Base-by-base conservation (phyloP, 2,888 invertebrate species). In the Mythimna lalbum region DNA sequence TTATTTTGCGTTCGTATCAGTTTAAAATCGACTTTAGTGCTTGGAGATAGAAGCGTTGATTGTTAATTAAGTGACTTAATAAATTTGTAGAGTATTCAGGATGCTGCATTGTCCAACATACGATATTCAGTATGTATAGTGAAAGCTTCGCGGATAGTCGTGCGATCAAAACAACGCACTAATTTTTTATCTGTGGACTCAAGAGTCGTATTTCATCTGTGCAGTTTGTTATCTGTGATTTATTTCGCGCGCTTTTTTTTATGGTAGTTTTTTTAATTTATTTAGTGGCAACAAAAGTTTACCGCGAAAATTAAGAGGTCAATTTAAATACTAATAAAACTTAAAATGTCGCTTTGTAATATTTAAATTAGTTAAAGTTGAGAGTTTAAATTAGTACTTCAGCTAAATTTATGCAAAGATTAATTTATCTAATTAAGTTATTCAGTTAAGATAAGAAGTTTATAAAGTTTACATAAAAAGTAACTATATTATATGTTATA, bases 61-160 rank as follows among this genome's bases (percentile, higher is more conserved):
- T 4, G 12, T 10, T n/a, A 57, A 62, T 47, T 60, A 21, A 14
- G 6, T 56, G 55, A 49, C 52, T 27, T 0, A 36, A 23, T 63
- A 61, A 63, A 6, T 52, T 77, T 60, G 81, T 77, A 39, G 10
- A 57, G 56, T 65, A 21, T 59, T 57, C 75, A 85, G 87, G 87
- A 87, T 86, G 85, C 86, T 87, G 87, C 78, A 78, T 78, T 78
- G 76, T 78, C 56, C 83, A 81, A 78, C 81, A 75, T 79, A 76
- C 70, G 61, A 70, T 73, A 76, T 47, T 73, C 85, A 88, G 88
- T 88, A 76, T 76, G 82, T 81, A 79, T 71, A 80, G 65, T 52
- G 81, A 55, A 63, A 55, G 55, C 72, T 75, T 62, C 69, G 74
- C 39, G 81, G 62, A n/a, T 56, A 73, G 80, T 74, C 78, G 78